These are phyloP conservation scores for Amblyopsis hoosieri DNA, from an alignment of 2,797 vertebrate genomes.

Conservation along the genomic window DNA sequence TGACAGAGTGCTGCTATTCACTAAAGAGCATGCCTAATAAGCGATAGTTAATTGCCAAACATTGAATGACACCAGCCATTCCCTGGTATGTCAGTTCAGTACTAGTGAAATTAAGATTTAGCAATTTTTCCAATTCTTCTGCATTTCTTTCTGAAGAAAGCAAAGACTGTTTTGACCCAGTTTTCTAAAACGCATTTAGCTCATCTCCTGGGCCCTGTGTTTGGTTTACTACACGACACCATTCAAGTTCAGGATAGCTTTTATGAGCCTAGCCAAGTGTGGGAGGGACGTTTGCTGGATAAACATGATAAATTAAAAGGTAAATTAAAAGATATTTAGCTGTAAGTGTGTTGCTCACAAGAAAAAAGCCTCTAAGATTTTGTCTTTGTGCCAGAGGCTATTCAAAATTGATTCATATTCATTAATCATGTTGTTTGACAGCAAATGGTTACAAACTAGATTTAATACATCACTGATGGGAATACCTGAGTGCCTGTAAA, in stretches of 20 bases:
- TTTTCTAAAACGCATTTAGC: not conserved
- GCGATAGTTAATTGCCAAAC: slow-evolving; percentile 8
- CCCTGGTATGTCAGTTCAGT: not conserved
- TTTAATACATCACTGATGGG: not conserved
- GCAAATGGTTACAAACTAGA: not conserved
- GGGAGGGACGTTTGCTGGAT: slow-evolving; percentile 23
- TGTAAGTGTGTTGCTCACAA: too few species aligned
- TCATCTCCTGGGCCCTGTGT: not conserved
- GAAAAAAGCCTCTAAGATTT: too few species aligned
- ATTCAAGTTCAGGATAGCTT: slow-evolving; percentile 7
- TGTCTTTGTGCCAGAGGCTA: too few species aligned
- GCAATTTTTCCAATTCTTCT: not conserved
- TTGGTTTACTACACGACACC: slow-evolving; percentile 15
- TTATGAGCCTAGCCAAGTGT: slow-evolving; percentile 31
- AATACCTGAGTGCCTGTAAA: not conserved
- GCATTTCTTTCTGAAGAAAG: not conserved
- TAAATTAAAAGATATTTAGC: too few species aligned
- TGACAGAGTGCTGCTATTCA: too few species aligned
- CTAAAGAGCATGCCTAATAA: not conserved
- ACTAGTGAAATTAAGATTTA: slow-evolving; percentile 2
- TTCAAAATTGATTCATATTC: too few species aligned
- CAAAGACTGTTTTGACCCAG: not conserved
- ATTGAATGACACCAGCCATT: slow-evolving; percentile 15
- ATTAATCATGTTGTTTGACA: too few species aligned
- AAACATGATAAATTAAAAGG: not conserved